Conservation (phyloP, 2,888 invertebrate species). For the Mechanitis messenoides region DNA sequence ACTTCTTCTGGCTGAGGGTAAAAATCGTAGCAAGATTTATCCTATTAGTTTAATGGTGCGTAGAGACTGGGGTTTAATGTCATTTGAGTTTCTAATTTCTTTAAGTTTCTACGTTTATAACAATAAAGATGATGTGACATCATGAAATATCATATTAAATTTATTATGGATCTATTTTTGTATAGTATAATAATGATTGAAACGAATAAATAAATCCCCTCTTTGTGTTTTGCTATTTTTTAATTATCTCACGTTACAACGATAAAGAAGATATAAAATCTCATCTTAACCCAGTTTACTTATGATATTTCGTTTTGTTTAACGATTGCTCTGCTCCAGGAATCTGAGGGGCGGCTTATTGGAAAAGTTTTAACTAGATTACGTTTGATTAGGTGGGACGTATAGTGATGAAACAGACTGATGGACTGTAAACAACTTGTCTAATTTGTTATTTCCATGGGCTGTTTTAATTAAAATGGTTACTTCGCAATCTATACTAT, state of each 20-base stretch:
- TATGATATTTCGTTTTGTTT: constrained; percentile 33
- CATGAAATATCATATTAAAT: no score
- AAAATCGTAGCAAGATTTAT: constrained; percentile 62
- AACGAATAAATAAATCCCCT: constrained; percentile 20
- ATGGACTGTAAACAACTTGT: constrained; percentile 55
- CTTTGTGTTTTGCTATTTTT: constrained; percentile 5
- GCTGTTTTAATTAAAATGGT: no score
- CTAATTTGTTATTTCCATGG: constrained; percentile 33
- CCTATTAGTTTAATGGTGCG: constrained; percentile 73
- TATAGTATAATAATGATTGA: no score
- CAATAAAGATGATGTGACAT: background rate
- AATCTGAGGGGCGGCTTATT: constrained; percentile 66
- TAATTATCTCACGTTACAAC: constrained; percentile 11
- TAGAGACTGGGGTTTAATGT: constrained; percentile 45
- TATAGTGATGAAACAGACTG: constrained; percentile 38
- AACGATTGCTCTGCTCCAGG: constrained; percentile 38
- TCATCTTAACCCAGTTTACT: constrained; percentile 21
- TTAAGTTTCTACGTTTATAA: background rate
- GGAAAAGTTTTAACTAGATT: constrained; percentile 73
- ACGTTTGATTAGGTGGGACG: constrained; percentile 58
- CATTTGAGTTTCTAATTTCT: constrained; percentile 11
- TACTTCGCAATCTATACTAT: no score
- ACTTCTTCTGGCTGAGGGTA: constrained; percentile 61
- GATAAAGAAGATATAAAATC: constrained; percentile 17
- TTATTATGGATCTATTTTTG: no score